phyloP scores from a whole-genome alignment of 1,140 invertebrate species.

The Drosophila ananassae region DNA sequence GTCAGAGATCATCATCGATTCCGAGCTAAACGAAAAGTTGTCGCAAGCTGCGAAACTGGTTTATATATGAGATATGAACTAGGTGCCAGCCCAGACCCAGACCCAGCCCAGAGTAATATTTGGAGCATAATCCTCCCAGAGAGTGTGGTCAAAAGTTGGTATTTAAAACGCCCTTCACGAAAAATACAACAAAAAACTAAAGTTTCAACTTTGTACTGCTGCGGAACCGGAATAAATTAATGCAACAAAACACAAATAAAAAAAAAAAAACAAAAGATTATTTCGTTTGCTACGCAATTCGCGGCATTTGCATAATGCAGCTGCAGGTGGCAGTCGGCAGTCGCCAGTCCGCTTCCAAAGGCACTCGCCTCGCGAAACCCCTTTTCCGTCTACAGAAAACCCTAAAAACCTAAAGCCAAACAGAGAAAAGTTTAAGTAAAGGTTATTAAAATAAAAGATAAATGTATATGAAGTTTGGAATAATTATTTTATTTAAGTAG shows the following conservation, averaged over 20 bases:
- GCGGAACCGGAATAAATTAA: constrained; percentile 62
- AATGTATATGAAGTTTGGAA: too few relatives aligned
- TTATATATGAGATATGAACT: constrained; percentile 21
- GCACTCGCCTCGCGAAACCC: neutral
- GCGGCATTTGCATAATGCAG: constrained; percentile 70
- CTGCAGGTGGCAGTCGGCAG: constrained; percentile 50
- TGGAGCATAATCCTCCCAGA: constrained; percentile 49
- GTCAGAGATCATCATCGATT: constrained; percentile 19
- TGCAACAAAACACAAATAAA: constrained; percentile 50
- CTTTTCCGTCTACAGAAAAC: neutral
- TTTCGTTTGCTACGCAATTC: constrained; percentile 71
- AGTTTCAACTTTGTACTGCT: constrained; percentile 60
- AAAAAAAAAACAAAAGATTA: constrained; percentile 48
- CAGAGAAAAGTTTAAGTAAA: neutral
- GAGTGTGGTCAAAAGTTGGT: constrained; percentile 30
- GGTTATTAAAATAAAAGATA: neutral
- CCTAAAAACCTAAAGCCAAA: constrained; percentile 16
- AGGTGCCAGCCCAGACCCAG: constrained; percentile 10
- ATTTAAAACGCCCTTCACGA: constrained; percentile 55
- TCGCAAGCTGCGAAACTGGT: constrained; percentile 59
- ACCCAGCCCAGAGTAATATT: constrained; percentile 11
- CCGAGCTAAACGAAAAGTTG: constrained; percentile 29
- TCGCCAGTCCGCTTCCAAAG: neutral
- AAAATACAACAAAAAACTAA: constrained; percentile 16
- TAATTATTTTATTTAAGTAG: too few relatives aligned